phyloP scores from a whole-genome alignment of 2,888 invertebrate genomes.

The Electrophaes corylata region DNA sequence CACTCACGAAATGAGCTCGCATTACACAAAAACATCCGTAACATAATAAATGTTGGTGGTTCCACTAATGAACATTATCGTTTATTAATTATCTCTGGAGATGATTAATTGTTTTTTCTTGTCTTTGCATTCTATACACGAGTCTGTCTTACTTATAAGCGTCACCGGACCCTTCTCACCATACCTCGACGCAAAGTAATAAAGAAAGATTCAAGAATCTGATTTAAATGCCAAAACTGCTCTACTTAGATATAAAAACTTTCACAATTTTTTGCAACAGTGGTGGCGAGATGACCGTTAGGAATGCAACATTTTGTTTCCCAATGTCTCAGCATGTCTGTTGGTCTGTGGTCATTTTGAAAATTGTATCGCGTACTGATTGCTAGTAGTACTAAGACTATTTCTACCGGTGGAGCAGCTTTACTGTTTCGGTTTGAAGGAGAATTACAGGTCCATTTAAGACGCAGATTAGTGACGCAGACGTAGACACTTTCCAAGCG shows the following conservation, averaged over 20 bases:
- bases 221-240: slow-evolving; percentile 9
- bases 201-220: neutral
- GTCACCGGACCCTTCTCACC: too few relatives aligned
- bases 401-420: too few relatives aligned
- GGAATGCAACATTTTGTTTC: slow-evolving; percentile 1
- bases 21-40: too few relatives aligned
- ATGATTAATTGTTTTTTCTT: slow-evolving; percentile 1
- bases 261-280: slow-evolving; percentile 16
- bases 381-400: neutral
- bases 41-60: neutral
- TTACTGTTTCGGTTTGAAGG: too few relatives aligned
- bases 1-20: too few relatives aligned
- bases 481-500: too few relatives aligned
- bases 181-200: neutral
- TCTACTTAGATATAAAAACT: slow-evolving; percentile 14
- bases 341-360: neutral
- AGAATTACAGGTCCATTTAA: too few relatives aligned
- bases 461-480: too few relatives aligned
- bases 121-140: neutral
- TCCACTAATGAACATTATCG: slow-evolving; percentile 7
- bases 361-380: neutral
- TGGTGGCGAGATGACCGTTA: slow-evolving; percentile 17
- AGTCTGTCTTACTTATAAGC: neutral
- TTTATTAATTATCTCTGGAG: neutral
- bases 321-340: neutral